A percentile compares a stretch with the other conserved stretches of the same genome.
phyloP scores from a whole-genome alignment of 2,888 invertebrate genomes.

The Troilus luridus region DNA sequence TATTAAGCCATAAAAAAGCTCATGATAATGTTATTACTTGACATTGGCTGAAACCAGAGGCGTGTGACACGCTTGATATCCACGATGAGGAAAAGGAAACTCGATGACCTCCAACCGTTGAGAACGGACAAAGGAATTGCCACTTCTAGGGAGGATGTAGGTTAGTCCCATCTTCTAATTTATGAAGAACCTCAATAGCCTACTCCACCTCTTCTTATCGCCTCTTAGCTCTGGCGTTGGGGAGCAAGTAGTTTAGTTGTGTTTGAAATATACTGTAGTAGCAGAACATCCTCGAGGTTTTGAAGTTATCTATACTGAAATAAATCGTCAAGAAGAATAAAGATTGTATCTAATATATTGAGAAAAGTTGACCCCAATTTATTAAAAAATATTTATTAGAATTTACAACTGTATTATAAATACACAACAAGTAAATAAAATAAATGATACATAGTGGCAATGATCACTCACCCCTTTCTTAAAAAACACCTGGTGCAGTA shows the following conservation, averaged over 20 bases:
- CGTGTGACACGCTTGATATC: neutral
- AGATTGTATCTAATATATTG: too few relatives aligned
- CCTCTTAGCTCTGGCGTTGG: neutral
- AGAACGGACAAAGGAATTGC: slow-evolving; percentile 5
- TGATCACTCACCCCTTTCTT: too few relatives aligned
- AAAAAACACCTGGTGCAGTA: too few relatives aligned
- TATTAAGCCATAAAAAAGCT: too few relatives aligned
- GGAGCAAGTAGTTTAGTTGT: neutral
- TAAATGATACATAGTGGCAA: too few relatives aligned
- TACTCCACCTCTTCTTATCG: neutral
- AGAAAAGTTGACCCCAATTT: too few relatives aligned
- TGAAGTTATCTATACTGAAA: neutral
- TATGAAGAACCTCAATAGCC: neutral
- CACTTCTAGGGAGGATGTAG: neutral
- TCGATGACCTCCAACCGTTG: neutral
- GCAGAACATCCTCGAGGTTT: neutral
- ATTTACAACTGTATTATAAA: too few relatives aligned
- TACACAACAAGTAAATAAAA: too few relatives aligned
- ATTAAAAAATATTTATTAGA: too few relatives aligned
- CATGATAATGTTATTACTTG: too few relatives aligned
- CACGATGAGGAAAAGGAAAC: neutral
- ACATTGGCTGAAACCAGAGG: too few relatives aligned
- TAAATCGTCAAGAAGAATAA: neutral
- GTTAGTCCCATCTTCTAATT: slow-evolving; percentile 6
- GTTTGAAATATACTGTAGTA: neutral